phyloP scores from a whole-genome alignment of 2,888 invertebrate species.

The Platypus cylindrus region DNA sequence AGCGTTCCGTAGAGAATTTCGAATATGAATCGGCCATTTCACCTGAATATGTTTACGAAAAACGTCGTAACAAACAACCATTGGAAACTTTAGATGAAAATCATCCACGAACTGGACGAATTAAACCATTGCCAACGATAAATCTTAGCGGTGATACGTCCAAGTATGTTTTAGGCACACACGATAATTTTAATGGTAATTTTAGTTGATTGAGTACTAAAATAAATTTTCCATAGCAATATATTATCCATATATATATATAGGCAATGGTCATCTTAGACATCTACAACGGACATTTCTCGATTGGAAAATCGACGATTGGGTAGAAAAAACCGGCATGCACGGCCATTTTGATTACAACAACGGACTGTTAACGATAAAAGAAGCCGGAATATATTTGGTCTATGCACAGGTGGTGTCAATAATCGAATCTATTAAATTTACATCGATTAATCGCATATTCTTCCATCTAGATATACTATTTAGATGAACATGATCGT shows the following conservation, averaged over 20 bases:
- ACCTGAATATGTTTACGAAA: neutral
- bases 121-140: constrained; percentile 42
- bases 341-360: constrained; percentile 47
- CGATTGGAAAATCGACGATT: constrained; percentile 52
- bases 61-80: constrained; percentile 4
- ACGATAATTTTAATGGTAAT: constrained; percentile 47
- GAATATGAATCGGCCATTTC: constrained; percentile 3
- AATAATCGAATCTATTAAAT: neutral
- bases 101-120: constrained; percentile 18
- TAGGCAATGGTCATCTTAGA: constrained; percentile 53
- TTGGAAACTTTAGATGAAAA: constrained; percentile 16
- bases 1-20: constrained; percentile 1
- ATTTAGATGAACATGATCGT: constrained; percentile 61
- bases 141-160: constrained; percentile 53
- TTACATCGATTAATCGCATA: constrained; percentile 1
- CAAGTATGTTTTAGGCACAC: constrained; percentile 41
- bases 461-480: constrained; percentile 51
- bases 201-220: neutral
- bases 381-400: constrained; percentile 60
- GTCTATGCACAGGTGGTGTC: constrained; percentile 56
- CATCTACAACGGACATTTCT: constrained; percentile 51
- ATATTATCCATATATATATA: neutral
- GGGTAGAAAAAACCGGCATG: constrained; percentile 49
- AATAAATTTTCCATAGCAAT: neutral
- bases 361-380: constrained; percentile 53